Base-by-base conservation (phyloP, 2,113 vertebrate species). In the Gasterosteus nipponicus region DNA sequence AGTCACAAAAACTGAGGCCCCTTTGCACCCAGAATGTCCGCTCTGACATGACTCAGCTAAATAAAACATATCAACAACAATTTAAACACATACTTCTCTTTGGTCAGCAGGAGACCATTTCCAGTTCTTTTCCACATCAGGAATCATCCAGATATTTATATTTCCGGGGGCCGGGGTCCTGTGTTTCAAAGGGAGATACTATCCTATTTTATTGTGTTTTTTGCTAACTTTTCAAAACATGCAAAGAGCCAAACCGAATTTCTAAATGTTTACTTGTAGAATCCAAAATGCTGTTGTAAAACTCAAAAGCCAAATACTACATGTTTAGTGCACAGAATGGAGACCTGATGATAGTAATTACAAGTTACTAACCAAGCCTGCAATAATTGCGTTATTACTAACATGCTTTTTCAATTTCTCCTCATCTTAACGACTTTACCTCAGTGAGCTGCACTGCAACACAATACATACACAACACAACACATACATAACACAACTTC, bases 91-190 rank as follows among this genome's bases (percentile, higher is more conserved):
- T 53, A 63, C 53, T 60, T 41, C 18, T 63, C 18, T 46, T 15
- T 44, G 15, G 22, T 65, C 58, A 44, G 31, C 11, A 1, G 10
- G 3, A 22, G 46, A n/a, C 4, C 39, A 38, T 16, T 58, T 7
- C 15, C 39, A 31, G 2, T 5, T 44, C 3, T 29, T 14, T 44
- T 60, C 19, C 26, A 9, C 10, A 33, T 14, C 29, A 59, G 33
- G 12, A 18, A 19, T 46, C 2, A 6, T 59, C 39, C 26, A 9
- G 22, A 5, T 10, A 0, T 1, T 15, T 33, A 57, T 56, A 68
- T 46, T 18, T 60, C 5, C 0, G 0, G 3, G 0, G 0, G 14
- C 0, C 29, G 31, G 14, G 0, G 0, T 2, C 0, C 68, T 80
- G 39, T 41, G 42, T 61, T 47, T 66, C 47, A 49, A 39, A 79